A percentile compares a stretch with the other conserved stretches of the same genome.
Evolutionary conservation across 2,113 vertebrate species (phyloP).

Genomic region (Cebidichthys violaceus): DNA sequence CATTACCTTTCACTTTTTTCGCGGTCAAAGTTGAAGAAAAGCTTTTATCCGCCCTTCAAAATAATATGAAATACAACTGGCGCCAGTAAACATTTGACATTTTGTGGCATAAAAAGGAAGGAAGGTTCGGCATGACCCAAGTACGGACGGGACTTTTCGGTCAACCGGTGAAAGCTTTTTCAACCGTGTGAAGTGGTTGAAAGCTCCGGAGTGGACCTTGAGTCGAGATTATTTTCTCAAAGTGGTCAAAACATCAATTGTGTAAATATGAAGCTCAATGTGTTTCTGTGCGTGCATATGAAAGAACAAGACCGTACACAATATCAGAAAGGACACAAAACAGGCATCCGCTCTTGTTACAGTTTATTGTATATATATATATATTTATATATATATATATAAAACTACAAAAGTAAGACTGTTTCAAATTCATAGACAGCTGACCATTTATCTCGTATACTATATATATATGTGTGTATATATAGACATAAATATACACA

Average conservation of each 20-base stretch:
- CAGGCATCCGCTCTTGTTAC: conserved; percentile 72
- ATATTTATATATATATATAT: conserved; percentile 82
- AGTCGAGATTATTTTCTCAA: background rate
- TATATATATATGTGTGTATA: conserved; percentile 71
- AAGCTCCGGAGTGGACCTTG: background rate
- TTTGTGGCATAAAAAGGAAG: background rate
- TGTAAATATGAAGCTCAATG: background rate
- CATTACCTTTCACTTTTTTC: too few species aligned
- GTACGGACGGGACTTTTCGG: background rate
- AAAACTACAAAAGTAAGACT: conserved; percentile 99
- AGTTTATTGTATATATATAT: conserved; percentile 90
- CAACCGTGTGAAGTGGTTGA: background rate
- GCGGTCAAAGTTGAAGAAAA: background rate
- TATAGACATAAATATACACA: conserved; percentile 70
- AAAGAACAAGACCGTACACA: conserved; percentile 15
- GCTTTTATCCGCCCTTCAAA: background rate
- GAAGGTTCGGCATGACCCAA: background rate
- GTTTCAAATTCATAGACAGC: conserved; percentile 96
- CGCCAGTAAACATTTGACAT: background rate
- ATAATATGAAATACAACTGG: background rate
- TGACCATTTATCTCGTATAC: conserved; percentile 86
- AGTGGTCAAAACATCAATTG: background rate
- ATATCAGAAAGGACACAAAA: conserved; percentile 25
- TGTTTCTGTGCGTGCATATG: background rate
- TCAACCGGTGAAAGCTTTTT: background rate